Percentiles rank a stretch among this genome's conserved stretches.
These are phyloP conservation scores for Pogonognathellus flavescens DNA, from an alignment of 1,140 invertebrate genomes.

Conservation along the genomic window DNA sequence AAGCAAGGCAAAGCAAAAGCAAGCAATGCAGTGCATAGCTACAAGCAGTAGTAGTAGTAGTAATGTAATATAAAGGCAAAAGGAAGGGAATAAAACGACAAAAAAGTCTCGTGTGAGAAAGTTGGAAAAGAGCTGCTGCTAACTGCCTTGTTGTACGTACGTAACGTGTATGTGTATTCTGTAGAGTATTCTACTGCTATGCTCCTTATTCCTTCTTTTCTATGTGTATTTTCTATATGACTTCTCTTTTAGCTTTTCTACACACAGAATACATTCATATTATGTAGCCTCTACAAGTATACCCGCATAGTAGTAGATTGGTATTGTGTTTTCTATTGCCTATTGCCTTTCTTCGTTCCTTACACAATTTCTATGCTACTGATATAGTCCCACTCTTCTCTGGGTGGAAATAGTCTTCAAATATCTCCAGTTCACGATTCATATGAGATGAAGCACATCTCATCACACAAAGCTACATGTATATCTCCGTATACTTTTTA, in stretches of 20 bases:
- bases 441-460: conserved; percentile 38
- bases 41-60: background rate
- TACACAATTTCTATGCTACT: background rate
- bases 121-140: conserved; percentile 24
- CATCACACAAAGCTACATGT: conserved; percentile 19
- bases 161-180: background rate
- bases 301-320: background rate
- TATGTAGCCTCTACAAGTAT: too few relatives aligned
- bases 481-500: background rate
- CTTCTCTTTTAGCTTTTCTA: too few relatives aligned
- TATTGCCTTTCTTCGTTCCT: conserved; percentile 15
- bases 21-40: background rate
- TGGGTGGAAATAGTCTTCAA: conserved; percentile 3
- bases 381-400: too few relatives aligned
- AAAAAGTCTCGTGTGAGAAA: conserved; percentile 50
- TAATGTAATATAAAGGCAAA: background rate
- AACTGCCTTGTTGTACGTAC: background rate
- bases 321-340: conserved; percentile 26
- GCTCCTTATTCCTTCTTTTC: background rate
- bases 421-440: conserved; percentile 3
- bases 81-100: conserved; percentile 39
- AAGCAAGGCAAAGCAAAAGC: conserved; percentile 6
- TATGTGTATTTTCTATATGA: background rate
- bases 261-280: too few relatives aligned
- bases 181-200: background rate